phyloP scores from a whole-genome alignment of 2,888 invertebrate species.

The Drosophila villosipedis region DNA sequence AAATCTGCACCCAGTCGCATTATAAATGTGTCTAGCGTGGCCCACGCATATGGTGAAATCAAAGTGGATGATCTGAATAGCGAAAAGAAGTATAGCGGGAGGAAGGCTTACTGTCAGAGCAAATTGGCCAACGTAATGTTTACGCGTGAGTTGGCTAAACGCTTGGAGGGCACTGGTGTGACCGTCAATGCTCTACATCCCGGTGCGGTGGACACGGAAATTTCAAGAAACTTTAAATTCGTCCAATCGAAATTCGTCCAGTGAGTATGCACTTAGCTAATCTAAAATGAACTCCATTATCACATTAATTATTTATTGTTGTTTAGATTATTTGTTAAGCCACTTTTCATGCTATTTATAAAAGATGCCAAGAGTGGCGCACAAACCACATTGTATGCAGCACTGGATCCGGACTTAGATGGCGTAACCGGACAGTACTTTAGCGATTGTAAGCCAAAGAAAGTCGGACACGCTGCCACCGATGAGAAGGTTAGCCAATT shows the following conservation, averaged over 20 bases:
- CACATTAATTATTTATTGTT: not conserved
- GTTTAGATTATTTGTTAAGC: slow-evolving; percentile 44
- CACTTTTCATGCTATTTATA: slow-evolving; percentile 45
- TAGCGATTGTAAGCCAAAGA: slow-evolving; percentile 87
- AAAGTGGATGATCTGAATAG: slow-evolving; percentile 89
- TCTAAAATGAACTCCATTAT: too few relatives aligned
- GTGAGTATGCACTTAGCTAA: slow-evolving; percentile 30
- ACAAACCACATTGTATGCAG: slow-evolving; percentile 83
- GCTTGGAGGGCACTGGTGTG: slow-evolving; percentile 89
- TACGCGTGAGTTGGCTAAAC: slow-evolving; percentile 88
- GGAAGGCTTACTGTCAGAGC: slow-evolving; percentile 89
- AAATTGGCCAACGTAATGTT: slow-evolving; percentile 93
- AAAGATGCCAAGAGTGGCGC: slow-evolving; percentile 80
- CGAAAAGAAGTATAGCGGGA: slow-evolving; percentile 87
- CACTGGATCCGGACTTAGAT: slow-evolving; percentile 83
- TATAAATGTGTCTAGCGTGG: slow-evolving; percentile 87
- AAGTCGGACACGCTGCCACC: slow-evolving; percentile 86
- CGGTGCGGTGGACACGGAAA: slow-evolving; percentile 92
- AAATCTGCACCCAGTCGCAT: slow-evolving; percentile 87
- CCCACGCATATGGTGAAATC: slow-evolving; percentile 86
- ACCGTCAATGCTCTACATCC: slow-evolving; percentile 94
- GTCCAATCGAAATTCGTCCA: slow-evolving; percentile 41
- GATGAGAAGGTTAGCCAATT: slow-evolving; percentile 86
- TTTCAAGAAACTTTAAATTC: slow-evolving; percentile 79
- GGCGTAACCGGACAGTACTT: slow-evolving; percentile 82